Evolutionary conservation across 2,888 invertebrate genomes (phyloP), one percentile per base, ranked within the genome.

Genomic region (Automeris io): DNA sequence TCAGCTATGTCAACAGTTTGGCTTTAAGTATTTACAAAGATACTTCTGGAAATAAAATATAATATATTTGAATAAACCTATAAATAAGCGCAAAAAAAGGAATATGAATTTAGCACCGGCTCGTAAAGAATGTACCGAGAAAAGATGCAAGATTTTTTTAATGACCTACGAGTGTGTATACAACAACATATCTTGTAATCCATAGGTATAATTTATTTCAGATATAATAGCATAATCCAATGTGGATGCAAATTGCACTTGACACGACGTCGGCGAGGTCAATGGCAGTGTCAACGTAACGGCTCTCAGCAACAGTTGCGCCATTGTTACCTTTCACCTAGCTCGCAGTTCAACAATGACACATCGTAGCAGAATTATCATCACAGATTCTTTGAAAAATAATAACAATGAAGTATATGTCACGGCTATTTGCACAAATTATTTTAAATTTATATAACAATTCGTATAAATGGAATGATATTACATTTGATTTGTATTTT

Each of bases 261-360:
- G 76, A 72, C 75, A 71, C 69, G 47, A 71, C 69, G 47, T 57
- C 52, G 50, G 53, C 57, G 64, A 51, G 75, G 74, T 78, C 76
- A 73, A 68, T 68, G 75, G 64, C 73, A 62, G 61, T 60, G 45
- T 50, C 56, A 58, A 52, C 63, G 58, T 49, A 51, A 48, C 51
- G 42, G 41, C 44, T 24, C 40, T 32, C 43, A 42, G 46, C 43
- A 47, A 50, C 45, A 56, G 54, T 61, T 57, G 55, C 58, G 50
- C 59, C 54, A 64, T 65, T 69, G 66, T 68, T 58, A 57, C 58
- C 47, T 40, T 25, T 35, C 32, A 36, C 26, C 25, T 32, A 31
- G 35, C 12, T 16, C n/a, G 19, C 21, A 26, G 19, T 36, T 31
- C 16, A 18, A 22, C 11, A 16, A 31, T 37, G 32, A 24, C 32